phyloP scores from a whole-genome alignment of 2,113 vertebrate species.

The Eolophus roseicapilla region DNA sequence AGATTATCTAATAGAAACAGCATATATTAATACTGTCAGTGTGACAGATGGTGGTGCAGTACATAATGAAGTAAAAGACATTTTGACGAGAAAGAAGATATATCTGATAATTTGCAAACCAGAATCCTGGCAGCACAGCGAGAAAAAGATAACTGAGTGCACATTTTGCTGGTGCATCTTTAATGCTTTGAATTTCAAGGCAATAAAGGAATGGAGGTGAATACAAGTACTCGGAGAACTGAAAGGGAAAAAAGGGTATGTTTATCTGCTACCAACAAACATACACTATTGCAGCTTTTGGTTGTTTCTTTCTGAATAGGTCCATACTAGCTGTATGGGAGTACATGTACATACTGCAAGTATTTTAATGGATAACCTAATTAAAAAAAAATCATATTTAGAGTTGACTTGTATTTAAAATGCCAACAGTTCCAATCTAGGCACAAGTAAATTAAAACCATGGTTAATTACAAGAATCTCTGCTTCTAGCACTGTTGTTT shows the following conservation, averaged over 20 bases:
- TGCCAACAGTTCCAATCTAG: background rate
- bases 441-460: background rate
- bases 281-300: background rate
- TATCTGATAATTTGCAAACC: constrained; percentile 68
- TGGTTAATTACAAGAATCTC: background rate
- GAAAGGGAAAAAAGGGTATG: background rate
- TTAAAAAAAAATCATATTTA: background rate
- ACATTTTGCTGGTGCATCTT: constrained; percentile 23
- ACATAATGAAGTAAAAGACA: constrained; percentile 61
- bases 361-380: background rate
- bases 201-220: background rate
- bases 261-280: background rate
- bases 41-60: constrained; percentile 60
- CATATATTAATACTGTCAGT: constrained; percentile 60
- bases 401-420: background rate
- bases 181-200: constrained; percentile 50
- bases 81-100: constrained; percentile 40
- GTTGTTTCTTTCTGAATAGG: background rate
- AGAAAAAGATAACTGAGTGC: constrained; percentile 48
- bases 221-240: background rate
- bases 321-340: background rate
- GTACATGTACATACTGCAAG: background rate
- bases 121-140: constrained; percentile 34
- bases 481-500: background rate
- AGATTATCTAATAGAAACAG: constrained; percentile 52